A percentile compares a stretch with the other conserved stretches of the same genome.
Conservation (phyloP, 1,140 invertebrate species). For the Hypothenemus hampei region DNA sequence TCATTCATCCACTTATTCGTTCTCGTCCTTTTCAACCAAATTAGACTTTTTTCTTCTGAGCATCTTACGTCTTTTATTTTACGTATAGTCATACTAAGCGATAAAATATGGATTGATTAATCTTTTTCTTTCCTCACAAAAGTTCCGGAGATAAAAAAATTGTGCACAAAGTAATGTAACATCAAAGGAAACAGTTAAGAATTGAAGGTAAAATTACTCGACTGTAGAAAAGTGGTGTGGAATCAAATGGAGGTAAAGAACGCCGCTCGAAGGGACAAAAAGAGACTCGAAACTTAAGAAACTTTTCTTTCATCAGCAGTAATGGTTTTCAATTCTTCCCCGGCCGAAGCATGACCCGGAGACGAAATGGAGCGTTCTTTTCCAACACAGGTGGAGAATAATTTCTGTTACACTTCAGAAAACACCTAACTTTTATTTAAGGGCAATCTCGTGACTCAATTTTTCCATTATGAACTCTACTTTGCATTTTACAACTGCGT, state of each 20-base stretch:
- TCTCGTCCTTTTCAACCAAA: background rate
- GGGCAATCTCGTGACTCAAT: conserved; percentile 7
- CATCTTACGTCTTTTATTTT: no score
- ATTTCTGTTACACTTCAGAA: conserved; percentile 29
- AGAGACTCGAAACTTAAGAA: conserved; percentile 40
- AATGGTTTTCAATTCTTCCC: conserved; percentile 46
- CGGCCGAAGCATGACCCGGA: conserved; percentile 41
- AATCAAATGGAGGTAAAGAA: conserved; percentile 42
- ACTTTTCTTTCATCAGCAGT: conserved; percentile 46
- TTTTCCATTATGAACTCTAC: no score
- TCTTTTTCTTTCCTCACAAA: no score
- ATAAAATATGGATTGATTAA: no score
- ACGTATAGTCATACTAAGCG: no score
- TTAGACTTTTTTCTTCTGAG: background rate
- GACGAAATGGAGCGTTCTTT: conserved; percentile 32
- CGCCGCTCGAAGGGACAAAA: conserved; percentile 36
- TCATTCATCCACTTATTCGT: conserved; percentile 6
- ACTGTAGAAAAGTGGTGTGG: conserved; percentile 31
- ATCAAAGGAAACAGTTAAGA: conserved; percentile 21
- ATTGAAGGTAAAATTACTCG: conserved; percentile 30
- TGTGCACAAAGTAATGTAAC: conserved; percentile 13
- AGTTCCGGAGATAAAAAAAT: no score
- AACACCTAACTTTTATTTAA: conserved; percentile 31
- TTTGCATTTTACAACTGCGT: no score
- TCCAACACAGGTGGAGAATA: conserved; percentile 30